Evolutionary conservation across 2,113 vertebrate genomes (phyloP), one percentile per base, ranked within the genome.

Genomic region (Sphyrna mokarran): DNA sequence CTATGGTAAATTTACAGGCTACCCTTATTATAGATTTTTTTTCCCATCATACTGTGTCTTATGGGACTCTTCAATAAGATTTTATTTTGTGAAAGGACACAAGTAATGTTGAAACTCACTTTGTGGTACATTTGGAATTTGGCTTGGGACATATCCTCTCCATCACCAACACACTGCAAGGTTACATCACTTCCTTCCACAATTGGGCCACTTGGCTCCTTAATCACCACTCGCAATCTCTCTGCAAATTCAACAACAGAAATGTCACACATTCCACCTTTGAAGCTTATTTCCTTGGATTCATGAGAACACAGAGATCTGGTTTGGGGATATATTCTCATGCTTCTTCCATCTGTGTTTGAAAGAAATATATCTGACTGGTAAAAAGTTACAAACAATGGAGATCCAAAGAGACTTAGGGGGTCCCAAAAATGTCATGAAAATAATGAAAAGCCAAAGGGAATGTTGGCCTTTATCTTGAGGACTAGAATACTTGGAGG

Each of bases 91-190:
- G 16, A 80, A n/a, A 37, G 33, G 16, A 80, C 2, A n/a, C 29
- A 78, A 11, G n/a, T 14, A 37, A 40, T 83, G 78, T 4, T 20
- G 78, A 83, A 83, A 37, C 78, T 83, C 78, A 83, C 78, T 37
- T 83, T 83, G 26, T 83, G 78, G n/a, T 83, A 83, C 78, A 83
- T 83, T 18, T 83, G 78, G 78, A 83, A 83, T 83, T 37, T 83
- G 14, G 6, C 14, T 1, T 83, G n/a, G 0, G 78, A 83, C 78
- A 83, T 83, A 14, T 83, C 78, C 0, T 6, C n/a, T 16, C 78
- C 78, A 37, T 83, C 78, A 18, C 37, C n/a, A 6, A 83, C 13
- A 40, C 78, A 83, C 78, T 83, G 78, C n/a, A 83, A 40, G n/a
- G 6, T 40, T 37, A 83, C 78, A 40, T 83, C 78, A 1, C 3